Base-by-base conservation (phyloP, 2,797 vertebrate species). In the Sternarchorhynchus goeldii region DNA sequence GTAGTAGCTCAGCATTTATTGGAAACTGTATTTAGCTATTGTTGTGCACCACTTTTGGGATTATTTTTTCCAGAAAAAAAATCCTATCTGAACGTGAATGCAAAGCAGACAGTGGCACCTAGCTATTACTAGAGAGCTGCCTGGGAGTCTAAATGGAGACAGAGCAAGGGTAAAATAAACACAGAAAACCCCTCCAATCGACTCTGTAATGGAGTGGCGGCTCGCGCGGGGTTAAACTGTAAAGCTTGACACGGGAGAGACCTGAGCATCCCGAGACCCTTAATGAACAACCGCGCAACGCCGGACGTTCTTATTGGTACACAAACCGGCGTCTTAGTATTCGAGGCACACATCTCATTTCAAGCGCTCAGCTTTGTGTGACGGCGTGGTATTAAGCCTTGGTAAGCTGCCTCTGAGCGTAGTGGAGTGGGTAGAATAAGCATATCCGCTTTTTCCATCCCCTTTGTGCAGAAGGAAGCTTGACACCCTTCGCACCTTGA, bases 331-430 rank as follows among this genome's bases (percentile, higher is more conserved):
- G 83, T 83, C 89, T 94, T 93, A 90, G 91, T 89, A 94, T 94
- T 93, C 93, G 88, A 90, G 91, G 93, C 93, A 94, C 93, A 94
- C 89, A 91, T 93, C 91, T 93, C 91, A 94, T 94, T 92, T 92
- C 90, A 92, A 89, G 90, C 87, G 77, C 89, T 83, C 84, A 81
- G 79, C 90, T 90, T 87, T 70, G 67, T 86, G 86, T 87, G 86
- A 86, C 84, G 80, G 81, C 62, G 79, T 82, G 71, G 85, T 84
- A 86, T 87, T 88, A 86, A 85, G 87, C 84, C 85, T 89, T 85
- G 70, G 80, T 84, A 81, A 82, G 88, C 87, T 85, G 84, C 88
- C 90, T 87, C 87, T 90, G 86, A 55, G 88, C 73, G 74, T 84
- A 67, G 78, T 79, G 69, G 78, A 87, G 89, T 88, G 89, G 89